phyloP scores from a whole-genome alignment of 2,888 invertebrate species.

The Synanthedon andrenaeformis region DNA sequence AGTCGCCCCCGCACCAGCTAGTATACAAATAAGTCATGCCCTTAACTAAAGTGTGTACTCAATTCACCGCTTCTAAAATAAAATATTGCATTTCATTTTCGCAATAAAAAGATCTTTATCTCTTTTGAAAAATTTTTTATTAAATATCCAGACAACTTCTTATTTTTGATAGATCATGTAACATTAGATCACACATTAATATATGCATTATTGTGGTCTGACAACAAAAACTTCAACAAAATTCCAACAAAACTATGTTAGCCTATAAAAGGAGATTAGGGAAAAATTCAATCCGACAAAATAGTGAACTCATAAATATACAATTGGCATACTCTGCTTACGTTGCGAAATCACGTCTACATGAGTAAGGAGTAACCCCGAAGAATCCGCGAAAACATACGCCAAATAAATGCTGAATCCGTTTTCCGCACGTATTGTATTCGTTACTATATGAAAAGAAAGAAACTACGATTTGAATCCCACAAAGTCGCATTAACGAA shows the following conservation, averaged over 20 bases:
- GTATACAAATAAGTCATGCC: too few species aligned
- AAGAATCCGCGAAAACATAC: conserved; percentile 46
- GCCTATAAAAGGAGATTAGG: conserved; percentile 23
- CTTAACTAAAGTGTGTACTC: too few species aligned
- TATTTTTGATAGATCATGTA: too few species aligned
- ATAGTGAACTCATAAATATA: conserved; percentile 66
- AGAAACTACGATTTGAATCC: conserved; percentile 61
- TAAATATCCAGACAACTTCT: too few species aligned
- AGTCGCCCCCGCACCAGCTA: too few species aligned
- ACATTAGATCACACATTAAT: too few species aligned
- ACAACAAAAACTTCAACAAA: neutral
- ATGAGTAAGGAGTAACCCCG: conserved; percentile 32
- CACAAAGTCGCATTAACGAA: conserved; percentile 59
- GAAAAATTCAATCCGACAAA: conserved; percentile 32
- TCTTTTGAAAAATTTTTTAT: too few species aligned
- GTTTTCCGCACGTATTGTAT: conserved; percentile 59
- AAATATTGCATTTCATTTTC: too few species aligned
- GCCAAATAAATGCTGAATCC: conserved; percentile 37
- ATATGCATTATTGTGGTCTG: too few species aligned
- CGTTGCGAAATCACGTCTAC: conserved; percentile 54
- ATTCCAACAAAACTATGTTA: conserved; percentile 17
- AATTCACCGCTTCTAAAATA: too few species aligned
- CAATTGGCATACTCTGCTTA: conserved; percentile 56
- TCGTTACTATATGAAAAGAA: conserved; percentile 55
- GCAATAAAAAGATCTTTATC: too few species aligned